These are phyloP conservation scores for Trinorchestia longiramus DNA, from an alignment of 1,140 invertebrate species.

Conservation along the genomic window DNA sequence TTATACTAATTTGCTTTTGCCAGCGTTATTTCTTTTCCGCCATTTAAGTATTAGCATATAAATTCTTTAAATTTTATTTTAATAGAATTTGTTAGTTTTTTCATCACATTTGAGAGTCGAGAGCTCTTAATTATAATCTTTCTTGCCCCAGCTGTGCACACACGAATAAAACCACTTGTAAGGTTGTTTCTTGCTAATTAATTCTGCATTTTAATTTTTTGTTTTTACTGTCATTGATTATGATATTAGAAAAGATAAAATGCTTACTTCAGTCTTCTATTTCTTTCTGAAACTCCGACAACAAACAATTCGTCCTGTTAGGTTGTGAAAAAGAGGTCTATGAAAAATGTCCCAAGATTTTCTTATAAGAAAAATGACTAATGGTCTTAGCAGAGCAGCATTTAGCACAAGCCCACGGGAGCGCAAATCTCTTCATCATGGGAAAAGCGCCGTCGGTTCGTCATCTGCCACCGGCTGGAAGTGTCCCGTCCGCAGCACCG, in stretches of 20 bases:
- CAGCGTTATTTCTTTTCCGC: background rate
- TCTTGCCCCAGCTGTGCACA: background rate
- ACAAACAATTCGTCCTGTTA: background rate
- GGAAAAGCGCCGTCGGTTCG: background rate
- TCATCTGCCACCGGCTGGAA: background rate
- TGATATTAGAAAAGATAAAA: background rate
- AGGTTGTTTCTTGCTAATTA: background rate
- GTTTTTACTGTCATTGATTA: background rate
- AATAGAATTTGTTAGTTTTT: background rate
- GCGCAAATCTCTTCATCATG: background rate
- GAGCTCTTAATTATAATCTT: background rate
- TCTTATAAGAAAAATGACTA: background rate
- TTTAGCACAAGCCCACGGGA: background rate
- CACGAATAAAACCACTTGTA: background rate
- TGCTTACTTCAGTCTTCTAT: background rate
- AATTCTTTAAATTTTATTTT: background rate
- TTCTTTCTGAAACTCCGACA: background rate
- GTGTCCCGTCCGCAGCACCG: constrained; percentile 7
- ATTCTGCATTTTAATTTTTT: background rate
- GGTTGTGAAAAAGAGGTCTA: background rate
- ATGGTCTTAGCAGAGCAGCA: background rate
- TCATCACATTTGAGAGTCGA: background rate
- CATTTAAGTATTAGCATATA: background rate
- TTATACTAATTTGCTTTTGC: background rate
- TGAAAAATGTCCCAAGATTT: background rate